Percentiles rank a stretch among this genome's conserved stretches.
These are phyloP conservation scores for Leptopilina clavipes DNA, from an alignment of 1,140 invertebrate species.

Conservation along the genomic window DNA sequence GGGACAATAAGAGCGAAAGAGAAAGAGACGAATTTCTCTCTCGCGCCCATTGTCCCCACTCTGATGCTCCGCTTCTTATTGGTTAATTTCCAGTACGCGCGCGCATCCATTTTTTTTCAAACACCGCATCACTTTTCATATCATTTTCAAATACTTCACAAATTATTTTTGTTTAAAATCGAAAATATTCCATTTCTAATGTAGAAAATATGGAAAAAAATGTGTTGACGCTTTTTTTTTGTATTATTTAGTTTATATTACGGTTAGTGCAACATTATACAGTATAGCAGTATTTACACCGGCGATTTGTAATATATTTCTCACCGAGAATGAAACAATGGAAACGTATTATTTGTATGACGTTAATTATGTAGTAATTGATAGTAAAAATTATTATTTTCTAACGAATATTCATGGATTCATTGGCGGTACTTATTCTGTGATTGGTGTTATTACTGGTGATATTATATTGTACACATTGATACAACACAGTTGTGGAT, in stretches of 20 bases:
- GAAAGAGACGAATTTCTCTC: no score
- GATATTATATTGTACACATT: conserved; percentile 3
- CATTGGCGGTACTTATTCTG: neutral
- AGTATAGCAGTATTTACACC: neutral
- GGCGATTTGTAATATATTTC: neutral
- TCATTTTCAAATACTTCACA: no score
- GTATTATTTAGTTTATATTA: neutral
- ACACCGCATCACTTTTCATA: no score
- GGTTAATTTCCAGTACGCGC: no score
- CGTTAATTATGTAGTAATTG: neutral
- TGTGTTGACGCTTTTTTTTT: neutral
- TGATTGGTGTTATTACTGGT: neutral
- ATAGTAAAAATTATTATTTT: neutral
- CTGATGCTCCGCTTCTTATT: no score
- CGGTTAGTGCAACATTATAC: neutral
- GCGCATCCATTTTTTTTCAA: no score
- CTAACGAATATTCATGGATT: conserved; percentile 1
- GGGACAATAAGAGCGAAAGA: no score
- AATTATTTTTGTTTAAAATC: no score
- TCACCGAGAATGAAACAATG: neutral
- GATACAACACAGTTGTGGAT: neutral
- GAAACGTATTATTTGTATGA: neutral
- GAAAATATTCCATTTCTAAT: no score
- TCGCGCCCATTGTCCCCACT: no score
- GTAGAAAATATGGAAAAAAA: no score